Percentiles rank a stretch among this genome's conserved stretches.
Conservation (phyloP, 2,888 invertebrate species). For the Melieria picta region DNA sequence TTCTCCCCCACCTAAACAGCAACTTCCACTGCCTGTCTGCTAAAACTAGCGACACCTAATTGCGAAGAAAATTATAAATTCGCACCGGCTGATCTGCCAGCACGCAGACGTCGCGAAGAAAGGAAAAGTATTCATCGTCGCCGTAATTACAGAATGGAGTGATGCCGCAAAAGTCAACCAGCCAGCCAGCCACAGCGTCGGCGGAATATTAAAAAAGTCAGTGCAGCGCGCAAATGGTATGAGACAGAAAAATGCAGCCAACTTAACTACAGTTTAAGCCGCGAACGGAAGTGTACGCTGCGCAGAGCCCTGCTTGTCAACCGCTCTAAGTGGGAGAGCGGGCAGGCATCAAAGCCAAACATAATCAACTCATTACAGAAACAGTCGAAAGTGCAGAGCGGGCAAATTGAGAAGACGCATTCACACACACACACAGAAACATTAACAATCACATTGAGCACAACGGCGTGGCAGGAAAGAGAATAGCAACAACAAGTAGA, state of each 20-base stretch:
- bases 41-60: conserved; percentile 48
- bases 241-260: conserved; percentile 19
- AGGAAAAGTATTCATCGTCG: conserved; percentile 55
- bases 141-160: conserved; percentile 55
- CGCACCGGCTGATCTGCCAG: conserved; percentile 40
- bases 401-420: conserved; percentile 34
- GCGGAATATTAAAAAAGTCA: conserved; percentile 36
- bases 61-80: conserved; percentile 54
- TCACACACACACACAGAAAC: conserved; percentile 27
- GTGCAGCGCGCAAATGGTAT: background rate
- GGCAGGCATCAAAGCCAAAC: conserved; percentile 46
- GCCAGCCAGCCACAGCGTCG: conserved; percentile 17
- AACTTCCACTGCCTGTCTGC: background rate
- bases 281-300: background rate
- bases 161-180: conserved; percentile 1
- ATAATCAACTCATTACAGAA: conserved; percentile 52
- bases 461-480: conserved; percentile 2
- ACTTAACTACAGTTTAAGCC: conserved; percentile 34
- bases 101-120: background rate
- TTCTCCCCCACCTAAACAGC: too few species aligned
- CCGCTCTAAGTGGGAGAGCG: background rate
- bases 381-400: conserved; percentile 43
- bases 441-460: background rate
- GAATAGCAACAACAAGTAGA: conserved; percentile 27
- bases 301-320: too few species aligned